phyloP scores from a whole-genome alignment of 2,113 vertebrate genomes.

The Procavia capensis region DNA sequence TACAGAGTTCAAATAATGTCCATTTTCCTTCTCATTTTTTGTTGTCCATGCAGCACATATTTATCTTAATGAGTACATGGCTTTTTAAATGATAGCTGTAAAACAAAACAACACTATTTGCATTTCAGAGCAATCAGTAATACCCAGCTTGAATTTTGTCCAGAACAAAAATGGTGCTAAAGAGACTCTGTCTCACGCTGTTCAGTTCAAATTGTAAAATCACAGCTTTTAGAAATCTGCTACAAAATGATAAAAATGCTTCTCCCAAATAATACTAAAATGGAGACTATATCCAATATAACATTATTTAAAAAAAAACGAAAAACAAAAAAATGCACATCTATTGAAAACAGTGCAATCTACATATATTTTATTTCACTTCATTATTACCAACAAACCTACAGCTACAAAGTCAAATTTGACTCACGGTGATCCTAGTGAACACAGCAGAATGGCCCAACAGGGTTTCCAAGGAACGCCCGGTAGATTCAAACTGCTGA shows the following conservation, averaged over 20 bases:
- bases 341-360: not conserved
- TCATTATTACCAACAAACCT: not conserved
- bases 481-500: too few relatives aligned
- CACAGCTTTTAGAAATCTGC: conserved; percentile 61
- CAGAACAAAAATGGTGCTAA: conserved; percentile 67
- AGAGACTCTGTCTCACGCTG: conserved; percentile 65
- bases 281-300: not conserved
- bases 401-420: too few relatives aligned
- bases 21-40: conserved; percentile 66
- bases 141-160: conserved; percentile 73
- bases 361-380: not conserved
- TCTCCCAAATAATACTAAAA: conserved; percentile 45
- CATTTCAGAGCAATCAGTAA: conserved; percentile 79
- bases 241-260: conserved; percentile 59
- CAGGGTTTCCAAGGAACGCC: too few relatives aligned
- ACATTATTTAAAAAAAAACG: too few relatives aligned
- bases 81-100: conserved; percentile 77
- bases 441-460: too few relatives aligned
- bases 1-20: conserved; percentile 65
- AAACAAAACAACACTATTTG: conserved; percentile 78
- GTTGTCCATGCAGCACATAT: conserved; percentile 68
- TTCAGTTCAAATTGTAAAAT: conserved; percentile 67
- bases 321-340: conserved; percentile 31
- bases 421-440: too few relatives aligned
- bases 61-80: conserved; percentile 77